Evolutionary conservation across 1,140 invertebrate species (phyloP).

Genomic region (Hylaeus anthracinus): DNA sequence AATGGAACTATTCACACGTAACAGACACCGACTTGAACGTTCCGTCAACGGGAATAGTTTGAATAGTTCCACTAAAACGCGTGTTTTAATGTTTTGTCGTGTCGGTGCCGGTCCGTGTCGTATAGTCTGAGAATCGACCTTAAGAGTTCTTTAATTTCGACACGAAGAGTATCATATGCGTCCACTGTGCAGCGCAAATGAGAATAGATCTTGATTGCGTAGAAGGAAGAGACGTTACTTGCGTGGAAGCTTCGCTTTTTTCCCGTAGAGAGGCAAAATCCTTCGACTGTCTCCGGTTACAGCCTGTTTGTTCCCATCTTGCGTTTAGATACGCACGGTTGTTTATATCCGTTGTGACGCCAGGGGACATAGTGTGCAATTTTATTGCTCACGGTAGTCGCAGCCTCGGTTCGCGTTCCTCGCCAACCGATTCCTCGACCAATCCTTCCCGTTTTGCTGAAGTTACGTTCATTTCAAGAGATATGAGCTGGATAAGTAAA

Average conservation of each 20-base stretch:
- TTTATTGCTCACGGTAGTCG: constrained; percentile 20
- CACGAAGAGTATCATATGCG: no score
- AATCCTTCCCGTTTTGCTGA: not conserved
- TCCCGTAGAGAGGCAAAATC: constrained; percentile 24
- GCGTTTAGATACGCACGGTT: constrained; percentile 4
- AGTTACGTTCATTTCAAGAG: not conserved
- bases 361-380: not conserved
- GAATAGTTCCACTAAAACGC: no score
- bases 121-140: no score
- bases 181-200: not conserved
- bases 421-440: no score
- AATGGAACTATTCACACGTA: no score
- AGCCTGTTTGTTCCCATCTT: not conserved
- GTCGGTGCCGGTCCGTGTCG: no score
- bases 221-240: not conserved
- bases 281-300: constrained; percentile 29
- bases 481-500: not conserved
- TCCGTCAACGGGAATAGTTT: no score
- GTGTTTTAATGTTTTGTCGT: no score
- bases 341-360: constrained; percentile 3
- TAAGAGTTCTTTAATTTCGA: no score
- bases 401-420: not conserved
- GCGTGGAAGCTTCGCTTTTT: not conserved
- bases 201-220: constrained; percentile 21
- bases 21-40: no score